Evolutionary conservation across 2,888 invertebrate species (phyloP).

Genomic region (Dryococelus australis): DNA sequence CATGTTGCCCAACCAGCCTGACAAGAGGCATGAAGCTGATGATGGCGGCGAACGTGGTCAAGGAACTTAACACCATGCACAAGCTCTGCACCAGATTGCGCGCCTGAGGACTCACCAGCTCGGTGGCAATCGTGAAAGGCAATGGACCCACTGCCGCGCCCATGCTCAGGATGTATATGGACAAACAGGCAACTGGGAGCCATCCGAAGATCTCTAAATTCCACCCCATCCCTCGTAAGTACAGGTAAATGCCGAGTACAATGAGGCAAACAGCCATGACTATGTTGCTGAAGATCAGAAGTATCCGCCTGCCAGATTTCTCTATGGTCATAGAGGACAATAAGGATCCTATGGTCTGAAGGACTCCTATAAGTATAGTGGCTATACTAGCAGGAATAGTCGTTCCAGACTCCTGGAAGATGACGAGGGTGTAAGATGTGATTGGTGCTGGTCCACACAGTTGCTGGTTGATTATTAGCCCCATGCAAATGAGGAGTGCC

Average conservation of each 20-base stretch:
- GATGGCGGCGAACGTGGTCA: neutral
- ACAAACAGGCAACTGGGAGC: constrained; percentile 36
- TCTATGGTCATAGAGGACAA: neutral
- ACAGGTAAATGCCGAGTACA: neutral
- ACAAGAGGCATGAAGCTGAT: neutral
- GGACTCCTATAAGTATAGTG: constrained; percentile 11
- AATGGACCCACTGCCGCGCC: neutral
- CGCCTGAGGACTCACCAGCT: neutral
- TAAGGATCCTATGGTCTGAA: neutral
- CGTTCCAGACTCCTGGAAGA: neutral
- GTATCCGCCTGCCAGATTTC: neutral
- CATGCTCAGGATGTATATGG: constrained; percentile 29
- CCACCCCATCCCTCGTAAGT: constrained; percentile 43
- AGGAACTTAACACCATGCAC: neutral
- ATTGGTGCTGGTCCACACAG: neutral
- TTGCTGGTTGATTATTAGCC: constrained; percentile 7
- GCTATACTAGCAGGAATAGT: neutral
- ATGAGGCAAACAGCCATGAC: neutral
- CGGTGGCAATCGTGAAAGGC: neutral
- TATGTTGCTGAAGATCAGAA: neutral
- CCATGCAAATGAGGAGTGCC: neutral
- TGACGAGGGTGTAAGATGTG: neutral
- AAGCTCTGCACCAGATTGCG: neutral
- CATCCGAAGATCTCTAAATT: constrained; percentile 37
- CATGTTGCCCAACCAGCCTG: neutral